Percentiles rank a stretch among this genome's conserved stretches.
Evolutionary conservation across 2,113 vertebrate species (phyloP).

Genomic region (Chamaea fasciata): DNA sequence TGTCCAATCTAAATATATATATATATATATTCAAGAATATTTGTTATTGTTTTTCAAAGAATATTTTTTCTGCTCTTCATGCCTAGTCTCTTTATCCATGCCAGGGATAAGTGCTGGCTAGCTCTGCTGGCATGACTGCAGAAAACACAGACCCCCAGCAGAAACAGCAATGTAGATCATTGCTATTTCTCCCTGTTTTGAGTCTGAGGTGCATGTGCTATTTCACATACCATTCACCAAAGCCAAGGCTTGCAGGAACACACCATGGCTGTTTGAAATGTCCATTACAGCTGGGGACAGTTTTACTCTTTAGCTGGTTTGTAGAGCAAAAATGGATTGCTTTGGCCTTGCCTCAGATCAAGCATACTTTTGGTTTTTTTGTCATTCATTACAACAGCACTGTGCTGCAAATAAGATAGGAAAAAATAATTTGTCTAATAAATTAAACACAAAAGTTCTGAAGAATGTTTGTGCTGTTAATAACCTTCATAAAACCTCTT

Average conservation of each 20-base stretch:
- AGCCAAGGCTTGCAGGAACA: neutral
- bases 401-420: neutral
- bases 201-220: neutral
- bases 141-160: neutral
- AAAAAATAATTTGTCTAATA: neutral
- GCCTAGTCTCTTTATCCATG: neutral
- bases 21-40: neutral
- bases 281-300: neutral
- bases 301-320: neutral
- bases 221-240: neutral
- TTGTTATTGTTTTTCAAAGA: neutral
- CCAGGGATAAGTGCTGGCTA: neutral
- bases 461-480: neutral
- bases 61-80: neutral
- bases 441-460: neutral
- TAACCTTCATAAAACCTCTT: neutral
- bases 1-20: neutral
- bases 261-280: neutral
- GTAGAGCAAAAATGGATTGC: neutral
- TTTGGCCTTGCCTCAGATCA: neutral
- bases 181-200: neutral
- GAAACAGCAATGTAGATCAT: neutral
- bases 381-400: neutral
- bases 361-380: neutral
- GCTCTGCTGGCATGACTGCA: neutral